These are phyloP conservation scores for Chelonus insularis DNA, from an alignment of 1,140 invertebrate genomes.

Conservation along the genomic window DNA sequence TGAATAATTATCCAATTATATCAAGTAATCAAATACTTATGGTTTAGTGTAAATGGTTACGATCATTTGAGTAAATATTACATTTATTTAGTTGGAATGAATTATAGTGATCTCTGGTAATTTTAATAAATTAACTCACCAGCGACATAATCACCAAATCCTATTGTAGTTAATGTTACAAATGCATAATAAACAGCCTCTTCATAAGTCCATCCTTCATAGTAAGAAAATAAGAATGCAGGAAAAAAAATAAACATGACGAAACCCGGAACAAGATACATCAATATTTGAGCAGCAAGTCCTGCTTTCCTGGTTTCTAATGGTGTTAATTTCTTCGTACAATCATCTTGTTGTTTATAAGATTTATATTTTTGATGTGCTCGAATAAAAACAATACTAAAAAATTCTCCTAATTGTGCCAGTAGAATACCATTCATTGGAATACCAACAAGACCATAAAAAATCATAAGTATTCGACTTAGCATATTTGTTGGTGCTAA, in stretches of 20 bases:
- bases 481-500: slow-evolving; percentile 81
- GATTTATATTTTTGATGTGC: slow-evolving; percentile 78
- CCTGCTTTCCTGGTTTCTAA: slow-evolving; percentile 69
- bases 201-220: slow-evolving; percentile 89
- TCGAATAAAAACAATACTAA: slow-evolving; percentile 74
- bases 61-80: no score
- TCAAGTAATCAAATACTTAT: no score
- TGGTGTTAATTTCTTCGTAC: slow-evolving; percentile 43
- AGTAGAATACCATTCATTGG: slow-evolving; percentile 90
- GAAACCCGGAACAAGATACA: slow-evolving; percentile 83
- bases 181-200: slow-evolving; percentile 90
- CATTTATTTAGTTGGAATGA: no score
- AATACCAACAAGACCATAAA: slow-evolving; percentile 92
- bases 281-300: slow-evolving; percentile 74
- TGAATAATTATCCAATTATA: no score
- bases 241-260: slow-evolving; percentile 92
- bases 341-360: slow-evolving; percentile 61
- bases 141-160: slow-evolving; percentile 92
- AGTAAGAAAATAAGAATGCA: slow-evolving; percentile 81
- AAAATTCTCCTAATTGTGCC: slow-evolving; percentile 78
- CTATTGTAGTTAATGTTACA: slow-evolving; percentile 90
- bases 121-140: slow-evolving; percentile 58
- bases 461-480: slow-evolving; percentile 86
- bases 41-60: no score
- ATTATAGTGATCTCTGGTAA: not conserved